Base-by-base conservation (phyloP, 2,888 invertebrate species). In the Diplolepis rosae region DNA sequence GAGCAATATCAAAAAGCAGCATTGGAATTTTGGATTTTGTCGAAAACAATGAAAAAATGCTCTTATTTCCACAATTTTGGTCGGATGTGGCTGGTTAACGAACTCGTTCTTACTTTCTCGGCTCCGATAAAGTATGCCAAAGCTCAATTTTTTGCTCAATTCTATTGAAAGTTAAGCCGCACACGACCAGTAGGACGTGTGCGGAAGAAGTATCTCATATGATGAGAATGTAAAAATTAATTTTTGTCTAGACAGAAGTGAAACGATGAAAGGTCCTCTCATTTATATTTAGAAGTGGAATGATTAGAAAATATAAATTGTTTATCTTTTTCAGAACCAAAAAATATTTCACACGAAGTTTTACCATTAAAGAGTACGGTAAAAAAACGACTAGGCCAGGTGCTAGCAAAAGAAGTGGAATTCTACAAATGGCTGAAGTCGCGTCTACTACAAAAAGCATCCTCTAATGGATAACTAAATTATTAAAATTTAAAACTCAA, bases 351-450 rank as follows among this genome's bases (percentile, higher is more conserved):
- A 18, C 66, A 69, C 22, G 24, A 11, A 4, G 13, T 66, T 13
- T 15, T 66, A 18, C 9, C 52, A 30, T 52, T 83, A 39, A 80
- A 80, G 13, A 70, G 79, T 39, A 68, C 56, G 50, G 65, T 76
- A 15, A 80, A 78, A 61, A 81, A 82, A 52, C 73, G 78, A 15
- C 73, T 85, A 45, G 85, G 84, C 68, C 84, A 88, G 71, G 84
- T 88, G 48, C 84, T 92, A n/a, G 83, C 83, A 51, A 85, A 87
- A 18, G 92, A 92, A 84, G 89, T 91, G 72, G 90, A 92, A 77
- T 91, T 92, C 83, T 92, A 92, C 81, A 84, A 90, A 61, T 92
- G 92, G 91, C 84, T 91, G 4, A 90, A 90, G 80, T 86, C 86
- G 22, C 88, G 92, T 74, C 86, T 92, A 32, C 74, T 89, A 15